Conservation (phyloP, 2,113 vertebrate genomes). For the Chinchilla lanigera region DNA sequence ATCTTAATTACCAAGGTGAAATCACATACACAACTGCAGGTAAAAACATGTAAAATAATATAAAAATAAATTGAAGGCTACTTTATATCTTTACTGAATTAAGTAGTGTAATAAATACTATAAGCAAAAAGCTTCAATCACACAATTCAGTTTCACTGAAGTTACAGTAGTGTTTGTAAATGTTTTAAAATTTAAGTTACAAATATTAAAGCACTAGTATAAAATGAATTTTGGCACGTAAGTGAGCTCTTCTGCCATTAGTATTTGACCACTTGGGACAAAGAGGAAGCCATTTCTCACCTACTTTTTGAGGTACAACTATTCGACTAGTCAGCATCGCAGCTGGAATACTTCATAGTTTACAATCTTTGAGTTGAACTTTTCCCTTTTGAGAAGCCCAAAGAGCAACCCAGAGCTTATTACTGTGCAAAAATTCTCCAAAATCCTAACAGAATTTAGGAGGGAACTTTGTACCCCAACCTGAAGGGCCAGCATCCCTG, state of each 20-base stretch:
- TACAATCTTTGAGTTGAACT: constrained; percentile 85
- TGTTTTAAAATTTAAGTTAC: constrained; percentile 86
- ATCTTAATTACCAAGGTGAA: constrained; percentile 88
- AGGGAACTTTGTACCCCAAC: constrained; percentile 63
- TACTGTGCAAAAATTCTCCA: constrained; percentile 91
- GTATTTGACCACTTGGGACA: constrained; percentile 74
- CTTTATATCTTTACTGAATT: constrained; percentile 91
- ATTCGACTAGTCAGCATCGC: constrained; percentile 79
- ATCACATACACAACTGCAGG: constrained; percentile 88
- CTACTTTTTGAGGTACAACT: constrained; percentile 86
- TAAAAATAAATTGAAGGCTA: constrained; percentile 91
- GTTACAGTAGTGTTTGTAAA: constrained; percentile 98
- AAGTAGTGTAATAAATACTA: constrained; percentile 95
- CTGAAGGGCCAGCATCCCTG: not conserved
- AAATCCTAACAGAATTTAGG: constrained; percentile 82
- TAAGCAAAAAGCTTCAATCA: constrained; percentile 96
- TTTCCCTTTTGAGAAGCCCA: constrained; percentile 87
- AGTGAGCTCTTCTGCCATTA: constrained; percentile 84
- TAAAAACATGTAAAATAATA: constrained; percentile 93
- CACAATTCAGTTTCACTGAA: constrained; percentile 94
- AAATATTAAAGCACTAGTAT: constrained; percentile 90
- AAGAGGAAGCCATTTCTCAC: constrained; percentile 79
- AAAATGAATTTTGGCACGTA: constrained; percentile 94
- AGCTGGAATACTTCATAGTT: constrained; percentile 85
- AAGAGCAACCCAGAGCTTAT: constrained; percentile 86